Base-by-base conservation (phyloP, 2,797 vertebrate genomes). In the Typhlichthys subterraneus region DNA sequence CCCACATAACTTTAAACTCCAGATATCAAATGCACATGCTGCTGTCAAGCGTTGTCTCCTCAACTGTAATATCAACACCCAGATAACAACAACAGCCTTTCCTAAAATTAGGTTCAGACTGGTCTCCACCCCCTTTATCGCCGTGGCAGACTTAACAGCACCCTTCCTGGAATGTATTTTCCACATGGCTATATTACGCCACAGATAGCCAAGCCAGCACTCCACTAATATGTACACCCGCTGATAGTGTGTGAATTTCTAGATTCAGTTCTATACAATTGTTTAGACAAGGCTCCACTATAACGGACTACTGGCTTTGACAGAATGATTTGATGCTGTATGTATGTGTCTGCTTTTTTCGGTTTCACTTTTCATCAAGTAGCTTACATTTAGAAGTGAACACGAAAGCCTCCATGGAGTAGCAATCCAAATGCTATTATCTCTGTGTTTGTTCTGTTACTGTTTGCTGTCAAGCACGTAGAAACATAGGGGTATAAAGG, bases 31-130 rank as follows among this genome's bases (percentile, higher is more conserved):
- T 65, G 53, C 64, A 56, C 66, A 58, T 29, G 3, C 51, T 62
- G 51, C 59, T 65, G 70, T 72, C 73, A 61, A 67, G 70, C 73
- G 73, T 61, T 31, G 60, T 66, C 72, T 67, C 69, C 72, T 77
- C 67, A 75, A 71, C 70, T 83, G 61, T 53, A 59, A 72, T 72
- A 75, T 82, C 79, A 75, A 72, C 59, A 71, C 55, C 50, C 66
- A 29, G 91, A 92, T 93, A 89, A 90, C 79, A 87, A 83, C 77
- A 54, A 84, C 70, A 81, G 83, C 68, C 64, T 65, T 19, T 53
- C 61, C 87, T 90, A 91, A 91, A 86, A 88, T 88, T 90, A 88
- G 86, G 76, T 51, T 4, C 53, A 15, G 31, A 73, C 70, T 79
- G 75, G 67, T 69, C 70, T 61, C 1, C 14, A 29, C 47, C 65